These are phyloP conservation scores for Leuctra nigra DNA, from an alignment of 2,888 invertebrate genomes.

Conservation along the genomic window DNA sequence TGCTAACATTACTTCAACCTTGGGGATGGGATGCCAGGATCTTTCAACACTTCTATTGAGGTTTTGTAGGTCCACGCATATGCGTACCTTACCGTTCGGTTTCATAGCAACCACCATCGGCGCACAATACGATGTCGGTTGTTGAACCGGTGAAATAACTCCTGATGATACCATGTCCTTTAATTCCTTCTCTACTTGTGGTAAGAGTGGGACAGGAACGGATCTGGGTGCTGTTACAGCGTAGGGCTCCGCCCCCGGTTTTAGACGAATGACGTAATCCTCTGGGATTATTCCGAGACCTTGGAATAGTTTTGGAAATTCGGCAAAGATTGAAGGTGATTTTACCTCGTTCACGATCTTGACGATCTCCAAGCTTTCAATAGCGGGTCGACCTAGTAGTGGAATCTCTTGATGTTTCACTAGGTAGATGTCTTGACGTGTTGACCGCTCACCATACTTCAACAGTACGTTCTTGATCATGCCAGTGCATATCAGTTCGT, in stretches of 20 bases:
- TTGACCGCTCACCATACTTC: too few relatives aligned
- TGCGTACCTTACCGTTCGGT: slow-evolving; percentile 13
- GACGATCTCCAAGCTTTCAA: too few relatives aligned
- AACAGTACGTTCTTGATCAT: too few relatives aligned
- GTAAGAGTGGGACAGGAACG: slow-evolving; percentile 18
- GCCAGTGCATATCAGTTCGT: too few relatives aligned
- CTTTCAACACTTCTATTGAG: neutral
- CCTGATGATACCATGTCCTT: slow-evolving; percentile 30
- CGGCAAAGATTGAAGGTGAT: too few relatives aligned
- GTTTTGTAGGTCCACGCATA: slow-evolving; percentile 11
- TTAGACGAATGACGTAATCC: slow-evolving; percentile 32
- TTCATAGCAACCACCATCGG: slow-evolving; percentile 6
- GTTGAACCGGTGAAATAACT: slow-evolving; percentile 34
- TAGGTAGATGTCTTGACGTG: too few relatives aligned
- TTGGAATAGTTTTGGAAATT: neutral
- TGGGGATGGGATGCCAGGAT: neutral
- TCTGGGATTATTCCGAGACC: neutral
- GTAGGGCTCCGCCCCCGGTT: slow-evolving; percentile 32
- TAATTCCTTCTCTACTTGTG: slow-evolving; percentile 34
- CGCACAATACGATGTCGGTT: slow-evolving; percentile 36
- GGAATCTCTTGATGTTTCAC: too few relatives aligned
- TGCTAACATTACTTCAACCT: neutral
- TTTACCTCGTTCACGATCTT: too few relatives aligned
- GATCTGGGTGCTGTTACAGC: slow-evolving; percentile 33
- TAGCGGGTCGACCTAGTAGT: too few relatives aligned